A percentile compares a stretch with the other conserved stretches of the same genome.
Evolutionary conservation across 2,888 invertebrate genomes (phyloP).

Genomic region (Drosophila vallismaia): DNA sequence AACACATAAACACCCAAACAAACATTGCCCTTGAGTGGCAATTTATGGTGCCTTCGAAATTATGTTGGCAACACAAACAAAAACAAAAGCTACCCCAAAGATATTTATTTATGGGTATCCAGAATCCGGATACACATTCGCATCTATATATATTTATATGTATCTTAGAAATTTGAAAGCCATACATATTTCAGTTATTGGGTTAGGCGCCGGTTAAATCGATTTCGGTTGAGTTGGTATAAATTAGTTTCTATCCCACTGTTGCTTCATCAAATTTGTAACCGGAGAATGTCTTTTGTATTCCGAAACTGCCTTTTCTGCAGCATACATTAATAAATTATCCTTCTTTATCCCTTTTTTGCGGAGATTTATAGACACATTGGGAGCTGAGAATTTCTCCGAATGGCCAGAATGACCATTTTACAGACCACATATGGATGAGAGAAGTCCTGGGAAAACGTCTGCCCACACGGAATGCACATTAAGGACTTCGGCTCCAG

Average conservation of each 20-base stretch:
- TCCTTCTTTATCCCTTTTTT: conserved; percentile 3
- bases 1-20: conserved; percentile 4
- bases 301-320: conserved; percentile 1
- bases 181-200: conserved; percentile 7
- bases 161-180: conserved; percentile 85
- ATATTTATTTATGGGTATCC: not conserved
- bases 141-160: not conserved
- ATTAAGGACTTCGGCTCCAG: not conserved
- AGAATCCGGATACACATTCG: not conserved
- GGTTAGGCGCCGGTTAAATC: conserved; percentile 21
- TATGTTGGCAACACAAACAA: conserved; percentile 1
- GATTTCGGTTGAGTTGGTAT: conserved; percentile 7
- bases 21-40: conserved; percentile 2
- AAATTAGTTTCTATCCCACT: conserved; percentile 5
- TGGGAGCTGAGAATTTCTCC: not conserved
- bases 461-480: not conserved
- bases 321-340: conserved; percentile 7
- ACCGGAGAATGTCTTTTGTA: conserved; percentile 3
- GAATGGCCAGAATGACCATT: not conserved
- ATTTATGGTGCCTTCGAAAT: conserved; percentile 1
- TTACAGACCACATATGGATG: not conserved
- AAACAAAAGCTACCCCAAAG: not conserved
- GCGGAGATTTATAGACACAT: conserved; percentile 1
- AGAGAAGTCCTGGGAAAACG: not conserved
- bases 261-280: conserved; percentile 7